Base-by-base conservation (phyloP, 1,140 invertebrate genomes). In the Marisa cornuarietis region DNA sequence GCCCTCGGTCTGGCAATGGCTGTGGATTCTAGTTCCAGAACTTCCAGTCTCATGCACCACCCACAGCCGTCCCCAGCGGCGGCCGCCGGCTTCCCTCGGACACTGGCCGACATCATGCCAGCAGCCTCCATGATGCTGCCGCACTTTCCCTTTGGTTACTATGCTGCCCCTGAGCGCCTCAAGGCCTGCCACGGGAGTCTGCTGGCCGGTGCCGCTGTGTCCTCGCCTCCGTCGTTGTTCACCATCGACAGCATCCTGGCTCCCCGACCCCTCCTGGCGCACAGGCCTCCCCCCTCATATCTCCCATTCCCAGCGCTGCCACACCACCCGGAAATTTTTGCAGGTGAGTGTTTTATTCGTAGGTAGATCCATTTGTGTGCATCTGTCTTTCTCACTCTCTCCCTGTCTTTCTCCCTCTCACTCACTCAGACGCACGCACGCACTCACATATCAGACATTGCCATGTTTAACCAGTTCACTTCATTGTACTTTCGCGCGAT, bases 181-280 rank as follows among this genome's bases (percentile, higher is more conserved):
- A 87, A 87, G 76, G 80, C 81, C 13, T 87, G 83, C 61, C 82
- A 83, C 31, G 83, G 71, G 71, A 76, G 79, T 31, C 68, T 83
- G n/a, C 76, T 85, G 62, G 79, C 79, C 71, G 79, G 78, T 10
- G 80, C 82, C 16, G 24, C 54, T 42, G 78, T 79, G 22, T 71
- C 73, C 22, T 73, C 77, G 7, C 79, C 63, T 22, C 84, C 81
- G 14, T 85, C 86, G 10, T 54, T 85, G 13, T 87, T 87, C 76
- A 85, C 82, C 58, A 87, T 87, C 31, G 86, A 87, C 79, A 87
- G 84, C 66, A 87, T 87, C 58, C 76, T 87, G 72, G 86, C 86
- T 16, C 86, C 86, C 9, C 20, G 86, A 65, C 86, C 86, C 10
- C 42, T 83, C 18, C 61, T 84, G 63, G 73, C 82, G 24, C 81